phyloP scores from a whole-genome alignment of 2,113 vertebrate genomes.

The Bufo bufo region DNA sequence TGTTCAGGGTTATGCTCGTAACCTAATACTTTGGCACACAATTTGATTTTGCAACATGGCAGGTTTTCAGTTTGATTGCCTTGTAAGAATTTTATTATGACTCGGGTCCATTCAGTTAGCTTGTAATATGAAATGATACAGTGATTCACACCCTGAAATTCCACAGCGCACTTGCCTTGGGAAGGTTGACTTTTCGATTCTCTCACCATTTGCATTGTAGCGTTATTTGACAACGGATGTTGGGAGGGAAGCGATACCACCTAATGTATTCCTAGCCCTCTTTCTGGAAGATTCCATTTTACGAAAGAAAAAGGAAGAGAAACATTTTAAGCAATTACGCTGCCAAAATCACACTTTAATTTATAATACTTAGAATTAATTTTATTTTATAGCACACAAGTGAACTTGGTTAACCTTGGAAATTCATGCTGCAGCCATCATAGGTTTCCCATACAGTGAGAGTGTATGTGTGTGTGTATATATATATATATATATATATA shows the following conservation, averaged over 20 bases:
- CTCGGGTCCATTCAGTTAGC: constrained; percentile 8
- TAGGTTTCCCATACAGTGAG: neutral
- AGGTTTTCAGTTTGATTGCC: constrained; percentile 1
- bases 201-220: constrained; percentile 21
- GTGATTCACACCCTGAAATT: constrained; percentile 37
- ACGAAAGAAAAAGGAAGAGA: neutral
- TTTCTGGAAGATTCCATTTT: neutral
- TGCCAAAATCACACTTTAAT: neutral
- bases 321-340: neutral
- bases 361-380: neutral
- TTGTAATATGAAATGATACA: constrained; percentile 38
- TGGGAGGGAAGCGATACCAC: neutral
- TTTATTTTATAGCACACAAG: neutral
- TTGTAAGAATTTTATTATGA: constrained; percentile 28
- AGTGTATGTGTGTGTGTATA: neutral
- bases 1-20: neutral
- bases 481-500: too few species aligned
- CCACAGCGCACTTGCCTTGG: constrained; percentile 27
- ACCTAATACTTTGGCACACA: neutral
- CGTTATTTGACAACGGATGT: constrained; percentile 7
- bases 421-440: neutral
- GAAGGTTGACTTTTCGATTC: constrained; percentile 35
- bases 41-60: neutral
- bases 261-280: neutral
- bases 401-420: neutral